Evolutionary conservation across 2,888 invertebrate genomes (phyloP).

Genomic region (Quadroppia sp.): DNA sequence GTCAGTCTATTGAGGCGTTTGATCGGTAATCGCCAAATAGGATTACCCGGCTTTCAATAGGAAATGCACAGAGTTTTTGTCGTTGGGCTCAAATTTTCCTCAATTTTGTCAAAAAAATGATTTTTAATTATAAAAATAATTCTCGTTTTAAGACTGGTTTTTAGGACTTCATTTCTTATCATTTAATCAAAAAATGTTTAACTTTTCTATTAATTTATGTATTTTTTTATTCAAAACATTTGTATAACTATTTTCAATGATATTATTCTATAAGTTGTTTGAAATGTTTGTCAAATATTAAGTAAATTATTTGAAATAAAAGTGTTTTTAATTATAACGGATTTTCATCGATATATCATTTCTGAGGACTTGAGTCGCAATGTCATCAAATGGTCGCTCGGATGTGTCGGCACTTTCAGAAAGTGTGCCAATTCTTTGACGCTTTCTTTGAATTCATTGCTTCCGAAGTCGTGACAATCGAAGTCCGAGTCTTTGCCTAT

Average conservation of each 20-base stretch:
- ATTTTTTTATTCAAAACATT: too few relatives aligned
- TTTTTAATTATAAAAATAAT: background rate
- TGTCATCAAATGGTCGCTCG: slow-evolving; percentile 67
- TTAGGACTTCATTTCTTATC: slow-evolving; percentile 1
- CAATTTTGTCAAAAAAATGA: background rate
- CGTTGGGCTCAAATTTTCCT: background rate
- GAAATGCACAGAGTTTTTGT: background rate
- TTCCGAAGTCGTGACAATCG: slow-evolving; percentile 74
- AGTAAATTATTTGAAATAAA: too few relatives aligned
- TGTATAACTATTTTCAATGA: too few relatives aligned
- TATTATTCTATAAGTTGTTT: too few relatives aligned
- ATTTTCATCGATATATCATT: slow-evolving; percentile 61
- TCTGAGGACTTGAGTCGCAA: slow-evolving; percentile 64
- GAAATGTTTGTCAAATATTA: too few relatives aligned
- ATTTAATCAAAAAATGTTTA: slow-evolving; percentile 19
- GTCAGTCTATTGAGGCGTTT: slow-evolving; percentile 38
- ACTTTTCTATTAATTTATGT: too few relatives aligned
- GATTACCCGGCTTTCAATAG: slow-evolving; percentile 23
- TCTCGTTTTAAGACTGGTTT: too few relatives aligned
- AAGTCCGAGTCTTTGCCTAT: slow-evolving; percentile 69
- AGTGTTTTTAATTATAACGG: too few relatives aligned
- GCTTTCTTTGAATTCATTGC: slow-evolving; percentile 70
- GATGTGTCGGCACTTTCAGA: slow-evolving; percentile 73
- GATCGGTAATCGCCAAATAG: slow-evolving; percentile 27
- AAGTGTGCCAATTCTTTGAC: slow-evolving; percentile 72